Evolutionary conservation across 2,797 vertebrate species (phyloP).

Genomic region (Acropternis orthonyx): DNA sequence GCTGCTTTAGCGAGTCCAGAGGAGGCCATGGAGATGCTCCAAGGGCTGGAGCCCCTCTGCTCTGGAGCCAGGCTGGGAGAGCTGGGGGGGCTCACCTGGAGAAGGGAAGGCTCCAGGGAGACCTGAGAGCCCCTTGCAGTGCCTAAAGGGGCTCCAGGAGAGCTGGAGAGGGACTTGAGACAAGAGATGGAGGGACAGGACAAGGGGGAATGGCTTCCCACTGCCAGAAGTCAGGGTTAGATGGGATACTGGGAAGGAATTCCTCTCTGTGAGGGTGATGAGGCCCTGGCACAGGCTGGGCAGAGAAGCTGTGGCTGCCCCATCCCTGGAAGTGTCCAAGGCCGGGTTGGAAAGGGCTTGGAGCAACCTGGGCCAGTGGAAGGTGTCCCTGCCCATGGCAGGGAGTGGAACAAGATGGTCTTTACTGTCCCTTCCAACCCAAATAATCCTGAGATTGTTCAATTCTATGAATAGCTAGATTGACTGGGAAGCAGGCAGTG

Average conservation of each 20-base stretch:
- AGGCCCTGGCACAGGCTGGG: neutral
- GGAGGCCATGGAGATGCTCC: neutral
- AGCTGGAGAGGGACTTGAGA: neutral
- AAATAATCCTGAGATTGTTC: neutral
- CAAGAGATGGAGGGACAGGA: neutral
- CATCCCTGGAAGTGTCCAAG: neutral
- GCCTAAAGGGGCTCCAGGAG: neutral
- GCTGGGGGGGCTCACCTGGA: neutral
- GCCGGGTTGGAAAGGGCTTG: neutral
- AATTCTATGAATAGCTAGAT: neutral
- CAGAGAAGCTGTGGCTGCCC: neutral
- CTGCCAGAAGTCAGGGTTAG: neutral
- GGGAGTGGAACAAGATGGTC: neutral
- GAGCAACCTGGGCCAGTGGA: neutral
- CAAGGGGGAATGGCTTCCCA: neutral
- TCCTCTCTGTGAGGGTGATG: neutral
- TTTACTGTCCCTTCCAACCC: neutral
- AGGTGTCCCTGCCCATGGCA: neutral
- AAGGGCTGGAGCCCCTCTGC: neutral
- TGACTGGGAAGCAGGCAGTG: neutral
- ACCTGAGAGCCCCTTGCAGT: neutral
- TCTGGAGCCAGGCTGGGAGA: neutral
- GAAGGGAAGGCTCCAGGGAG: neutral
- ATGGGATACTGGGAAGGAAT: neutral
- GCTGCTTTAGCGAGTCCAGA: neutral